Conservation (phyloP, 1,140 invertebrate species). For the Drosophila ogumai region DNA sequence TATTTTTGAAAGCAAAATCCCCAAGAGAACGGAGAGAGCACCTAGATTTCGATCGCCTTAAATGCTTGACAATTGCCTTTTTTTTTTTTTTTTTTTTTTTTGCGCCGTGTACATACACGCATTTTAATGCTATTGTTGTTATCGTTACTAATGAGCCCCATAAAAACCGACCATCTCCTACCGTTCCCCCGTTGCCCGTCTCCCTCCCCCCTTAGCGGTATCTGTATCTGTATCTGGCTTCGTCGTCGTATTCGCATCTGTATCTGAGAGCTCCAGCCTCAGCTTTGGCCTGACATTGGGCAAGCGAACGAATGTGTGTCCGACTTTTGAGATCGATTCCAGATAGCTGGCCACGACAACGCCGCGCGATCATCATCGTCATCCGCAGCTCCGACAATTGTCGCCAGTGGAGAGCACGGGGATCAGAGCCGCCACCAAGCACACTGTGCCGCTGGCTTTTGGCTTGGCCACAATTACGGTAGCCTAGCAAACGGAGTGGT, state of each 20-base stretch:
- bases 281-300: slow-evolving; percentile 46
- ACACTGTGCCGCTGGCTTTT: slow-evolving; percentile 2
- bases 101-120: slow-evolving; percentile 48
- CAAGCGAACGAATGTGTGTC: slow-evolving; percentile 49
- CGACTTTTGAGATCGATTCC: slow-evolving; percentile 71
- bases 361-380: slow-evolving; percentile 30
- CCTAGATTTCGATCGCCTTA: background rate
- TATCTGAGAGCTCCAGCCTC: slow-evolving; percentile 2
- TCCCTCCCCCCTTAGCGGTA: background rate
- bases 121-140: slow-evolving; percentile 65
- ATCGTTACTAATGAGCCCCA: slow-evolving; percentile 70
- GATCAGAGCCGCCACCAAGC: background rate
- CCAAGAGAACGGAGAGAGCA: background rate
- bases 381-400: slow-evolving; percentile 57
- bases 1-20: background rate
- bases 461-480: slow-evolving; percentile 67
- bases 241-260: too few relatives aligned
- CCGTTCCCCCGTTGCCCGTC: background rate
- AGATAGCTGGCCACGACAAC: slow-evolving; percentile 64
- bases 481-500: slow-evolving; percentile 27
- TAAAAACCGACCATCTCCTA: slow-evolving; percentile 50
- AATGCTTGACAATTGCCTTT: slow-evolving; percentile 16
- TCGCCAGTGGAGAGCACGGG: slow-evolving; percentile 42
- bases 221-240: slow-evolving; percentile 7
- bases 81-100: slow-evolving; percentile 10